A percentile compares a stretch with the other conserved stretches of the same genome.
phyloP scores from a whole-genome alignment of 2,888 invertebrate species.

The Eudasyphora cyanicolor region DNA sequence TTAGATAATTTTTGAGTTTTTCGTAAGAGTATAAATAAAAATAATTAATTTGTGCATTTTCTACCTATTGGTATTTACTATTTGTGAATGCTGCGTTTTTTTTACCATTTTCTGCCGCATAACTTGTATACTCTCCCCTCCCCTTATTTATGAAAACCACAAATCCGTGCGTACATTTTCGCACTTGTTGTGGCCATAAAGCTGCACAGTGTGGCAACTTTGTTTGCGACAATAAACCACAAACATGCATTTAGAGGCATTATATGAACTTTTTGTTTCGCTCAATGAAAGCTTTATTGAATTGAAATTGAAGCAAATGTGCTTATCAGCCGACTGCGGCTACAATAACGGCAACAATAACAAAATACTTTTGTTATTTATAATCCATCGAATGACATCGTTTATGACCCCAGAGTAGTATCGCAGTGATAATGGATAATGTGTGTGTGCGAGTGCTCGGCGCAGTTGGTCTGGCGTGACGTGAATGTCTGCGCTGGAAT shows the following conservation, averaged over 20 bases:
- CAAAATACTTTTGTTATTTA: slow-evolving; percentile 4
- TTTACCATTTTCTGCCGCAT: too few species aligned
- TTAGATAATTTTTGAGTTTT: too few species aligned
- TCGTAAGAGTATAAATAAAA: too few species aligned
- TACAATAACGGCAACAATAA: background rate
- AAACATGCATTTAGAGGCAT: background rate
- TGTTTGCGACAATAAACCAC: background rate
- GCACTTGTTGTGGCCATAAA: background rate
- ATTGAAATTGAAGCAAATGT: background rate
- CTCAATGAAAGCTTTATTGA: background rate
- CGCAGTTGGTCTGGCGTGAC: background rate
- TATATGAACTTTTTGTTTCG: background rate
- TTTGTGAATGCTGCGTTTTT: too few species aligned
- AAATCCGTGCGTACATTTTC: too few species aligned
- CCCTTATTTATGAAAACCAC: too few species aligned
- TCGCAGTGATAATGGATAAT: background rate
- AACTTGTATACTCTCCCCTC: too few species aligned
- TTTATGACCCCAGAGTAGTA: slow-evolving; percentile 20
- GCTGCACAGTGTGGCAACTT: background rate
- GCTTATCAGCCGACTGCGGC: background rate
- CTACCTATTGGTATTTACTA: too few species aligned
- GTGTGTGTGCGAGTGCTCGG: background rate
- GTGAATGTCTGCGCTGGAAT: background rate
- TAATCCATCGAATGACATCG: slow-evolving; percentile 18
- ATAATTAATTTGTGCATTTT: too few species aligned